Evolutionary conservation across 2,888 invertebrate genomes (phyloP).

Genomic region (Nymphalis urticae): DNA sequence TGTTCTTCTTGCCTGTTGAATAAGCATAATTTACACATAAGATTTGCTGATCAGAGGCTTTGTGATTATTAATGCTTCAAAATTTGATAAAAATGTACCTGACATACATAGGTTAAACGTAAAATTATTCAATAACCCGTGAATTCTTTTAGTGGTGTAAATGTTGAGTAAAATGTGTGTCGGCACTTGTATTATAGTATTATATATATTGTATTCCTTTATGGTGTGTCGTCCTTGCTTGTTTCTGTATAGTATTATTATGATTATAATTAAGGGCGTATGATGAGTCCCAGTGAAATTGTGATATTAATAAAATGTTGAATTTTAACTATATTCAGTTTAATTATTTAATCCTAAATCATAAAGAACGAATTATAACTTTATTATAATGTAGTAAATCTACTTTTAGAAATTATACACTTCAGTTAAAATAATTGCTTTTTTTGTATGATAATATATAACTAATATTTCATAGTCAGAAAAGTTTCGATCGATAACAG

Average conservation of each 20-base stretch:
- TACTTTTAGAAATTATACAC: too few relatives aligned
- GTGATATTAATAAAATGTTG: constrained; percentile 80
- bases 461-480: too few relatives aligned
- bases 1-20: constrained; percentile 64
- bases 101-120: constrained; percentile 60
- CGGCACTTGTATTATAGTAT: constrained; percentile 45
- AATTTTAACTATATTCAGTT: constrained; percentile 49
- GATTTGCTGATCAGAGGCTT: constrained; percentile 49
- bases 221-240: constrained; percentile 39
- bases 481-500: background rate
- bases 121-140: constrained; percentile 53
- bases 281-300: constrained; percentile 72
- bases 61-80: constrained; percentile 49
- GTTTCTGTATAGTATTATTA: constrained; percentile 46
- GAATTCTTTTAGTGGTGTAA: constrained; percentile 53
- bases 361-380: background rate
- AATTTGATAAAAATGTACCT: constrained; percentile 65
- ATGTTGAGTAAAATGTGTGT: constrained; percentile 42
- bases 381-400: too few relatives aligned
- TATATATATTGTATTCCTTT: constrained; percentile 36
- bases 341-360: constrained; percentile 34
- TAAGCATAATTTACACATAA: constrained; percentile 45
- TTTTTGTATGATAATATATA: too few relatives aligned
- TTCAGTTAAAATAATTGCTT: too few relatives aligned
- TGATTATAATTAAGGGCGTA: constrained; percentile 53